Evolutionary conservation across 2,888 invertebrate species (phyloP).

Genomic region (Norana najaformis): DNA sequence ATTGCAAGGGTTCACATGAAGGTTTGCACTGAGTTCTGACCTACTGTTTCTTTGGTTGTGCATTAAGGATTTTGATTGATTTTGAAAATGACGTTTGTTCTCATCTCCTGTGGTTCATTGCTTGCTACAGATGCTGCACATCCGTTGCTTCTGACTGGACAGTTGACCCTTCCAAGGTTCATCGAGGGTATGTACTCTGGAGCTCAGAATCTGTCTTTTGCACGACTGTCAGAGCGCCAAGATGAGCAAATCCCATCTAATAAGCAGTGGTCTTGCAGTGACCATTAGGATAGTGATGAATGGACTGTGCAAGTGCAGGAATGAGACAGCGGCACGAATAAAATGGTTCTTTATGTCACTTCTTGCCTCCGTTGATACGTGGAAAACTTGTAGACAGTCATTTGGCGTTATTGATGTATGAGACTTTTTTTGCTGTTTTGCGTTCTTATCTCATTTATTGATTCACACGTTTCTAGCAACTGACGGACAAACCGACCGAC

Average conservation of each 20-base stretch:
- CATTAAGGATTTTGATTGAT: not conserved
- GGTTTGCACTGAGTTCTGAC: not conserved
- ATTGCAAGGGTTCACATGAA: not conserved
- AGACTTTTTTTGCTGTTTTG: constrained; percentile 17
- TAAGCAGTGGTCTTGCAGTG: not conserved
- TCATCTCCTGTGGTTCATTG: constrained; percentile 9
- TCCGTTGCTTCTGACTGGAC: constrained; percentile 14
- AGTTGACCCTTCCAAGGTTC: constrained; percentile 9
- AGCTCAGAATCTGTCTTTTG: not conserved
- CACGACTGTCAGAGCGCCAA: not conserved
- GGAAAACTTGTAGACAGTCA: not conserved
- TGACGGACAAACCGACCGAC: not conserved
- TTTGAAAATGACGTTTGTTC: not conserved
- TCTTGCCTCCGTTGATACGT: not conserved
- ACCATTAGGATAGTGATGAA: not conserved
- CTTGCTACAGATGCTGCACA: not conserved
- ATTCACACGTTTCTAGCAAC: not conserved
- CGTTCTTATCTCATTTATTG: constrained; percentile 14
- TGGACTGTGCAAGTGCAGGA: not conserved
- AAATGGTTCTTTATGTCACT: constrained; percentile 8
- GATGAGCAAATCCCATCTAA: constrained; percentile 13
- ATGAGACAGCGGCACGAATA: not conserved
- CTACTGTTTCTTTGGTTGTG: not conserved
- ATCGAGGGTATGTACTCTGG: constrained; percentile 19
- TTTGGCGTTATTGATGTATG: constrained; percentile 22